A percentile compares a stretch with the other conserved stretches of the same genome.
These are phyloP conservation scores for Crocuta crocuta DNA, from an alignment of 2,113 vertebrate species.

Conservation along the genomic window DNA sequence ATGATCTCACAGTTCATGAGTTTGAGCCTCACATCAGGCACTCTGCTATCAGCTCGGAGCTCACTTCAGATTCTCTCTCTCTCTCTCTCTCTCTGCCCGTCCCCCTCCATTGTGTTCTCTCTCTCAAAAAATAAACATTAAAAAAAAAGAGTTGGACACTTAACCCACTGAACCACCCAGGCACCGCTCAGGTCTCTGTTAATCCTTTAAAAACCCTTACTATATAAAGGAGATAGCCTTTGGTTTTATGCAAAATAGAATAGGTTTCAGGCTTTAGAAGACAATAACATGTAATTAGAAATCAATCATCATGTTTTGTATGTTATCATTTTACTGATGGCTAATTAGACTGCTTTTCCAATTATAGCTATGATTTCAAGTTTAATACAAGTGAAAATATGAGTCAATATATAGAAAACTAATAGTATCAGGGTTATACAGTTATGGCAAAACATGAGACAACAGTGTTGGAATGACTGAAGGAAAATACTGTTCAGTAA, in stretches of 20 bases:
- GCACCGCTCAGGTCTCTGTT: not conserved
- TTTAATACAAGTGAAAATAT: not conserved
- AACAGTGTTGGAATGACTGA: not conserved
- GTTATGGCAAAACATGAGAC: not conserved
- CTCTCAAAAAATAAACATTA: too few relatives aligned
- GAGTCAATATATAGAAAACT: not conserved
- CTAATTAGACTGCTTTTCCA: slow-evolving; percentile 12
- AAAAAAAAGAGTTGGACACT: too few relatives aligned
- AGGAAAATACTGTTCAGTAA: not conserved
- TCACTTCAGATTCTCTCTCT: too few relatives aligned
- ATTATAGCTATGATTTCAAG: slow-evolving; percentile 23
- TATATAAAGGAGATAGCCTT: not conserved
- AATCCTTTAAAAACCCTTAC: slow-evolving; percentile 22
- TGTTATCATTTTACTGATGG: slow-evolving; percentile 28
- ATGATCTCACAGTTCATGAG: too few relatives aligned
- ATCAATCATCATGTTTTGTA: slow-evolving; percentile 9
- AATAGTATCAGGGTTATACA: not conserved
- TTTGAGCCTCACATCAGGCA: too few relatives aligned
- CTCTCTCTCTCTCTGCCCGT: too few relatives aligned
- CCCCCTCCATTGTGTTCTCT: too few relatives aligned
- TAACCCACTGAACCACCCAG: too few relatives aligned
- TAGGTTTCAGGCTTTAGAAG: not conserved
- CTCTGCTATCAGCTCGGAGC: too few relatives aligned
- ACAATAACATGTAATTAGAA: not conserved
- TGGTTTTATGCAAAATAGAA: slow-evolving; percentile 21